Evolutionary conservation across 35 echinoderm and acorn worm genomes (phyloP), one percentile per base, ranked within the genome.

Genomic region (Amphiura filiformis): DNA sequence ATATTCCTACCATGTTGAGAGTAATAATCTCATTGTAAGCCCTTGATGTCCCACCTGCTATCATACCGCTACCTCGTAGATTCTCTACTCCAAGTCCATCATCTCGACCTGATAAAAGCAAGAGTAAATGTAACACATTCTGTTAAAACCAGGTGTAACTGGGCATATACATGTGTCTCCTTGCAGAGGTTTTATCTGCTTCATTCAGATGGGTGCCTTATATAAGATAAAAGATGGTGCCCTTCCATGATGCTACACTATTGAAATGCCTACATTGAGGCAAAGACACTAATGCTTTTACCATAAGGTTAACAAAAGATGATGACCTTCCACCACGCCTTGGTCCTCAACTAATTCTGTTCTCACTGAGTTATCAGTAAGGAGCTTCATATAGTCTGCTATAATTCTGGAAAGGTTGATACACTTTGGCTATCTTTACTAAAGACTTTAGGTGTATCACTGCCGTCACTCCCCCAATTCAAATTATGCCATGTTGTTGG

Each of bases 1-100:
- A 17, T 47, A 4, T 47, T 9, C 89, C 75, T 83, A 95, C 93
- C 93, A 94, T 80, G 52, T 91, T 95, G 22, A 99, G 82, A 1
- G 96, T 99, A 56, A 99, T 90, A 36, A 95, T 84, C 77, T 99
- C 90, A 22, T 99, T 87, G 76, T 99, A 99, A 0, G 96, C 96
- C 32, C 84, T 78, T 23, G 96, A 99, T 32, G 96, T 76, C 18
- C 90, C 96, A 34, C 96, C 96, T 34, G 93, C 93, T 32, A 95
- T 95, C 93, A 99, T 93, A 17, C 96, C 96, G 70, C 93, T 95
- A 17, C 90, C 93, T 23, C 93, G 89, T 35, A 99, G 75, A 86
- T 93, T 99, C 84, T 99, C 96, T 5, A 99, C 96, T 85, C 96
- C 96, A 36, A 99, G 65, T 5, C 96, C 96, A 35, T 91, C 84